Percentiles rank a stretch among this genome's conserved stretches.
Conservation (phyloP, 2,113 vertebrate species). For the Coryphaenoides rupestris region DNA sequence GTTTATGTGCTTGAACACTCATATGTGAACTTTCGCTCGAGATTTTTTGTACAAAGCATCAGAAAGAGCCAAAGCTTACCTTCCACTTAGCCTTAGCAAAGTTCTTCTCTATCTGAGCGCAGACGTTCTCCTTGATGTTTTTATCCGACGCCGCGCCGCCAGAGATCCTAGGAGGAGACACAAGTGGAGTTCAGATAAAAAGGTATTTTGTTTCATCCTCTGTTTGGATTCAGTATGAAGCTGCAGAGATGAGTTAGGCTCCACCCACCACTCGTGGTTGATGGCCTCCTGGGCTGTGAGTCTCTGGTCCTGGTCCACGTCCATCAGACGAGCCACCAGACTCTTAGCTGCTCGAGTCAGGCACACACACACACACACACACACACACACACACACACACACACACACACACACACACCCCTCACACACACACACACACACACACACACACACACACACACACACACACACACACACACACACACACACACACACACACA, state of each 20-base stretch:
- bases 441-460: too few relatives aligned
- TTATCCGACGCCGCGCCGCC: conserved; percentile 97
- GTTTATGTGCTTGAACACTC: too few relatives aligned
- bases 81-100: conserved; percentile 98
- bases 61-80: conserved; percentile 65
- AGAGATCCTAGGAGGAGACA: conserved; percentile 82
- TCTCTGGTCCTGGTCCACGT: conserved; percentile 94
- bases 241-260: too few relatives aligned
- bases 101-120: conserved; percentile 98
- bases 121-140: conserved; percentile 97
- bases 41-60: not conserved
- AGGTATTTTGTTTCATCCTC: too few relatives aligned
- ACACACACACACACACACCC: not conserved
- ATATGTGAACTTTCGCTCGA: too few relatives aligned
- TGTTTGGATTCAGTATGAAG: too few relatives aligned
- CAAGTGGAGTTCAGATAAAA: not conserved
- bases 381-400: conserved; percentile 4
- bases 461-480: too few relatives aligned
- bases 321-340: conserved; percentile 92
- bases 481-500: too few relatives aligned
- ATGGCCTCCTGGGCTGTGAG: conserved; percentile 95
- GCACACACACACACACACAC: conserved; percentile 24
- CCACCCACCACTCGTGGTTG: conserved; percentile 87
- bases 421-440: too few relatives aligned
- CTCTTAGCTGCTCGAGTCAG: conserved; percentile 80